phyloP scores from a whole-genome alignment of 2,888 invertebrate genomes.

The Drosophila leonis region DNA sequence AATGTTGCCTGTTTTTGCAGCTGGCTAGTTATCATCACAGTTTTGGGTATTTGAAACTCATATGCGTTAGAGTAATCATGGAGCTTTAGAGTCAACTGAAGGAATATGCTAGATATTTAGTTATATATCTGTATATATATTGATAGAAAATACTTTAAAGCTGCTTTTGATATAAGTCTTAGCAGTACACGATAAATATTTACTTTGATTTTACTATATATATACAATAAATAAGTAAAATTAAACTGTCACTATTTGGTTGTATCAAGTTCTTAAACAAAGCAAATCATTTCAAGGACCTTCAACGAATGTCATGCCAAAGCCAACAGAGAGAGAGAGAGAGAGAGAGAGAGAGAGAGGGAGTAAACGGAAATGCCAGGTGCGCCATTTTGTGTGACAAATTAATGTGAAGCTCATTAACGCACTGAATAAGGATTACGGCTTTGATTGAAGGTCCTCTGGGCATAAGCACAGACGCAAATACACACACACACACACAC shows the following conservation, averaged over 20 bases:
- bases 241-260: not conserved
- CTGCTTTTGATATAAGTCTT: no score
- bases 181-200: no score
- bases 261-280: constrained; percentile 12
- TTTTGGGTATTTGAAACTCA: no score
- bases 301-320: constrained; percentile 54
- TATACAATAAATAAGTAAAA: no score
- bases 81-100: no score
- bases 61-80: no score
- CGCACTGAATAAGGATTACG: constrained; percentile 81
- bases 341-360: not conserved
- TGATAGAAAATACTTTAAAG: no score
- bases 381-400: constrained; percentile 74
- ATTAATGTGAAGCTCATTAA: constrained; percentile 80
- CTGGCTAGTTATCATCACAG: no score
- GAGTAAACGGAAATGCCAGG: constrained; percentile 58
- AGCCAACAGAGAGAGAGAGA: constrained; percentile 9
- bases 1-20: no score
- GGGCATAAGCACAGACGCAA: constrained; percentile 59
- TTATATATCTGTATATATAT: no score
- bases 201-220: no score
- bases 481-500: constrained; percentile 33
- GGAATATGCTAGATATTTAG: no score
- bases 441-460: constrained; percentile 80
- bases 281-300: constrained; percentile 61